Conservation (phyloP, 2,888 invertebrate genomes). For the Gasteruption jaculator region DNA sequence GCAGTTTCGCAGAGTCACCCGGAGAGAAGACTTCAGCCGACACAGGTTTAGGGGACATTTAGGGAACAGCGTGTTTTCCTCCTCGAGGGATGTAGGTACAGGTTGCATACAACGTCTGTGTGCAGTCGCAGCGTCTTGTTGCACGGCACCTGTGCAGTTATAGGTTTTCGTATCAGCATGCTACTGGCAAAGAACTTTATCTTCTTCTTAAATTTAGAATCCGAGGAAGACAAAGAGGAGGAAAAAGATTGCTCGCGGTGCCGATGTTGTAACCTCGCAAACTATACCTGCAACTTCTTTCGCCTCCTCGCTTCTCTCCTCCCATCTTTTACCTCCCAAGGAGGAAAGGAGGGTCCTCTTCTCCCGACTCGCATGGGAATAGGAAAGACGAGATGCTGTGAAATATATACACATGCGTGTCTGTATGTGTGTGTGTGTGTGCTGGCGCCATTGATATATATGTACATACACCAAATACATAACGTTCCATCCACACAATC, state of each 20-base stretch:
- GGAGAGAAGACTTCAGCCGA: too few species aligned
- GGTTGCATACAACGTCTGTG: too few species aligned
- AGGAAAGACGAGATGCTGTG: conserved; percentile 36
- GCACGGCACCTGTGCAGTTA: conserved; percentile 23
- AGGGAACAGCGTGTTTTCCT: too few species aligned
- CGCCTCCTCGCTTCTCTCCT: not conserved
- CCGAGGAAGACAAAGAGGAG: not conserved
- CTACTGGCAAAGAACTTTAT: conserved; percentile 35
- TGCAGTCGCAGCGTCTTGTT: conserved; percentile 9
- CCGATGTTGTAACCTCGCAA: not conserved
- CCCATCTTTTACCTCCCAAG: too few species aligned
- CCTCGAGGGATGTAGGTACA: too few species aligned
- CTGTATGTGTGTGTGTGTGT: too few species aligned
- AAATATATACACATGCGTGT: conserved; percentile 31
- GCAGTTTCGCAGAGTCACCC: too few species aligned
- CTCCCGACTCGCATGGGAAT: conserved; percentile 32
- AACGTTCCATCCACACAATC: too few species aligned
- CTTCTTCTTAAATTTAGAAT: conserved; percentile 14
- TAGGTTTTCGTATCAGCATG: conserved; percentile 34
- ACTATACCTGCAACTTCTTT: not conserved
- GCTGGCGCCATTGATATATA: too few species aligned
- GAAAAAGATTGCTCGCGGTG: not conserved
- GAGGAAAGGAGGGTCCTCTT: conserved; percentile 2
- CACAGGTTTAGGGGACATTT: too few species aligned
- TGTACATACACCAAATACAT: too few species aligned